Conservation (phyloP, 2,113 vertebrate species). For the Osmerus mordax region DNA sequence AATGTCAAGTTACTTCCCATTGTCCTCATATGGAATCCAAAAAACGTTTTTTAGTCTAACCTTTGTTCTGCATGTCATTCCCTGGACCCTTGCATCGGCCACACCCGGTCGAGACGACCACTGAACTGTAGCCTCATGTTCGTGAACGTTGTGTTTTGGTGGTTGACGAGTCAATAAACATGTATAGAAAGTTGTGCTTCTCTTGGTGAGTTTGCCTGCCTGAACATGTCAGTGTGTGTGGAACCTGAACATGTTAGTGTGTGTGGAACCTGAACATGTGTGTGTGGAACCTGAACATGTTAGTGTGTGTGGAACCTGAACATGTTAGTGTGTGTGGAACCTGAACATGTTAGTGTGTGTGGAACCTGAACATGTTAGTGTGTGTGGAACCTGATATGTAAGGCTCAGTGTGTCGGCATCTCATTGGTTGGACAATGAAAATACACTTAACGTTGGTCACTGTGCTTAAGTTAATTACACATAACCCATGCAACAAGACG, state of each 20-base stretch:
- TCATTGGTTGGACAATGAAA: too few species aligned
- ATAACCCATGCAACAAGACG: too few species aligned
- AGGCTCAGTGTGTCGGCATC: too few species aligned
- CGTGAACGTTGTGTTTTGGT: constrained; percentile 63
- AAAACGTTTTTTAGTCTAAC: constrained; percentile 2
- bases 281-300: background rate
- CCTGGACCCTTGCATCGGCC: constrained; percentile 33
- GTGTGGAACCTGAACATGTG: background rate
- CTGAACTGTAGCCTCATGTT: constrained; percentile 49
- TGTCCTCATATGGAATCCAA: background rate
- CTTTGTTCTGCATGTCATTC: constrained; percentile 17
- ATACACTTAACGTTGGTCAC: too few species aligned
- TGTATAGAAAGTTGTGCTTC: constrained; percentile 43
- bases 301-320: background rate
- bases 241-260: background rate
- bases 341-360: too few species aligned
- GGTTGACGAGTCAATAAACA: constrained; percentile 64
- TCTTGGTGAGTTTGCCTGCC: background rate
- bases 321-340: background rate
- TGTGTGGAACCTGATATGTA: too few species aligned
- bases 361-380: too few species aligned
- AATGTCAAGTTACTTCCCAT: background rate
- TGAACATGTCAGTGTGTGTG: background rate
- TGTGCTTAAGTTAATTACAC: too few species aligned
- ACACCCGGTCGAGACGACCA: constrained; percentile 48